These are phyloP conservation scores for Chlorodrepanis virens DNA, from an alignment of 2,113 vertebrate species.

Conservation along the genomic window DNA sequence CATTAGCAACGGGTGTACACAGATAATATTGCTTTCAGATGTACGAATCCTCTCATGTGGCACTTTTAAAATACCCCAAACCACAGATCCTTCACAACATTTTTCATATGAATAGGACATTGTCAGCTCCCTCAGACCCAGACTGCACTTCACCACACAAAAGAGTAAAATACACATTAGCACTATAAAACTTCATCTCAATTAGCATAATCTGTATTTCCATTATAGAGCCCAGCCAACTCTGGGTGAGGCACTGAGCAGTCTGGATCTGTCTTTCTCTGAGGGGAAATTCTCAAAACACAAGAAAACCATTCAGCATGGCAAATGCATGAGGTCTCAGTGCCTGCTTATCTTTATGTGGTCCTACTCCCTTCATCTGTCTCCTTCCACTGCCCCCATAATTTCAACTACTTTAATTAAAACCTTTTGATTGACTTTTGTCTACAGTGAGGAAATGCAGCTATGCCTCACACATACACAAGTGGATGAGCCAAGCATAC, in stretches of 20 bases:
- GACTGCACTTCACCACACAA: constrained; percentile 4
- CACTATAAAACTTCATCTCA: constrained; percentile 42
- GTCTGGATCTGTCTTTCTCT: not conserved
- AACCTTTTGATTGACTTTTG: not conserved
- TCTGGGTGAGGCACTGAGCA: not conserved
- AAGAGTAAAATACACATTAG: constrained; percentile 41
- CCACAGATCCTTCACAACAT: constrained; percentile 8
- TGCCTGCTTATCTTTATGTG: not conserved
- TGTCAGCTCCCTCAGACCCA: constrained; percentile 16
- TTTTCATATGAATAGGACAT: constrained; percentile 51
- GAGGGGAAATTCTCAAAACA: not conserved
- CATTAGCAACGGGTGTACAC: not conserved
- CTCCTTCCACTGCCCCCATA: not conserved
- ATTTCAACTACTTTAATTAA: not conserved
- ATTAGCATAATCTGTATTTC: constrained; percentile 63
- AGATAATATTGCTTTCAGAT: constrained; percentile 28
- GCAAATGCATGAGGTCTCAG: not conserved
- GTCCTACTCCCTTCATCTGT: not conserved
- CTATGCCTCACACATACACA: not conserved
- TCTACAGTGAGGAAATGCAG: not conserved
- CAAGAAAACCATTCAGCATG: not conserved
- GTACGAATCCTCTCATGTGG: not conserved
- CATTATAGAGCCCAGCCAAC: not conserved
- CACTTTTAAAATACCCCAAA: constrained; percentile 18
- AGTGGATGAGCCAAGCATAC: not conserved